phyloP scores from a whole-genome alignment of 2,797 vertebrate species.

The Amblyraja radiata region DNA sequence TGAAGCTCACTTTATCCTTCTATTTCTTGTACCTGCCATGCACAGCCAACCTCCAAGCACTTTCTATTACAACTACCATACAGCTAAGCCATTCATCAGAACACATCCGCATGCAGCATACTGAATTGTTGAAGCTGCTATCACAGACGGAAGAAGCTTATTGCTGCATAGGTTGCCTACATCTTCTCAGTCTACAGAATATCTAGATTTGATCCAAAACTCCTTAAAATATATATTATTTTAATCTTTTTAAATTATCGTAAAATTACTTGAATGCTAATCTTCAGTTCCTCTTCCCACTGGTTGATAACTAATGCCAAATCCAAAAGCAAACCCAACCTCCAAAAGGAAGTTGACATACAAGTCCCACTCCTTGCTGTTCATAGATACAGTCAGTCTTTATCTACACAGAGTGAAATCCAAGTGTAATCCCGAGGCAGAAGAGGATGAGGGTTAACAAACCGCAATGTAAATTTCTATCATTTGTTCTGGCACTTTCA shows the following conservation, averaged over 20 bases:
- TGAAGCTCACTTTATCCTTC: not conserved
- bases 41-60: not conserved
- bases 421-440: not conserved
- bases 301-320: no score
- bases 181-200: not conserved
- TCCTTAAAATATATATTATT: no score
- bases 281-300: no score
- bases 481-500: not conserved
- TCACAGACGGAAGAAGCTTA: not conserved
- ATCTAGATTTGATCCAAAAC: no score
- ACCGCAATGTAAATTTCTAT: not conserved
- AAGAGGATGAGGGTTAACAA: not conserved
- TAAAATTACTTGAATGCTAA: no score
- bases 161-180: not conserved
- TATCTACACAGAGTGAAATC: not conserved
- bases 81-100: not conserved
- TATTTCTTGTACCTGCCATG: not conserved
- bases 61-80: not conserved
- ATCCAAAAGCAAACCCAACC: no score
- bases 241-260: no score
- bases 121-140: conserved; percentile 1
- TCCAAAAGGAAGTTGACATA: no score
- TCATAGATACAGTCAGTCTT: not conserved
- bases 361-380: not conserved
- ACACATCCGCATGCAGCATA: not conserved